Percentiles rank a stretch among this genome's conserved stretches.
Conservation (phyloP, 2,113 vertebrate species). For the Poeciliopsis occidentalis region DNA sequence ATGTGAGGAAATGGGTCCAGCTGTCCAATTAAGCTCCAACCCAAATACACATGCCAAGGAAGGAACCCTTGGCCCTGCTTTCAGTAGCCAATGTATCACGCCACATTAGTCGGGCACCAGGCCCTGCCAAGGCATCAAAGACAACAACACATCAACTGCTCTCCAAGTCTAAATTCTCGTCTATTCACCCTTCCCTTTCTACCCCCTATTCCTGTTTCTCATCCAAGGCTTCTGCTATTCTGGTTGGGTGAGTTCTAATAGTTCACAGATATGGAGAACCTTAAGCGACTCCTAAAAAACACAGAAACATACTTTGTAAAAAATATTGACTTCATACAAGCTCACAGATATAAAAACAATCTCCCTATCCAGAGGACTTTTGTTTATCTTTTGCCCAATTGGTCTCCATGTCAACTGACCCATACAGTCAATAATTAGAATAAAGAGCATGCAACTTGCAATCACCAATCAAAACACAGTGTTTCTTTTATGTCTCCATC, state of each 20-base stretch:
- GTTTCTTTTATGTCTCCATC: conserved; percentile 29
- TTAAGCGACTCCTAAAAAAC: conserved; percentile 40
- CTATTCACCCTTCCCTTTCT: conserved; percentile 29
- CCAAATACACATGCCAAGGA: conserved; percentile 63
- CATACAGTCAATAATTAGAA: conserved; percentile 27
- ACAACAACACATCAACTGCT: conserved; percentile 55
- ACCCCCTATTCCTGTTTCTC: conserved; percentile 46
- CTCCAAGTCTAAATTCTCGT: conserved; percentile 44
- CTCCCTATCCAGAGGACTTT: background rate
- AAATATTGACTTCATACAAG: conserved; percentile 33
- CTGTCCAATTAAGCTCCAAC: conserved; percentile 68
- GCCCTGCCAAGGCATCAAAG: conserved; percentile 72
- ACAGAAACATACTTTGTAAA: conserved; percentile 51
- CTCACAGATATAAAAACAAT: conserved; percentile 40
- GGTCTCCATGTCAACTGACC: conserved; percentile 11
- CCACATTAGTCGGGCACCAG: conserved; percentile 81
- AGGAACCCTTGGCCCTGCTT: conserved; percentile 61
- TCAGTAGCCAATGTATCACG: conserved; percentile 74
- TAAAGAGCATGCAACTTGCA: conserved; percentile 21
- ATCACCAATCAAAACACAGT: conserved; percentile 34
- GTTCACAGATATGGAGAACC: conserved; percentile 32
- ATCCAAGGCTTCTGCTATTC: conserved; percentile 42
- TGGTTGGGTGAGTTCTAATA: conserved; percentile 36
- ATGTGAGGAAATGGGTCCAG: conserved; percentile 57
- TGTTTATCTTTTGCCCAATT: conserved; percentile 30